phyloP scores from a whole-genome alignment of 37 sponge, comb jelly and placozoan species.

The Aplysina aerophoba region DNA sequence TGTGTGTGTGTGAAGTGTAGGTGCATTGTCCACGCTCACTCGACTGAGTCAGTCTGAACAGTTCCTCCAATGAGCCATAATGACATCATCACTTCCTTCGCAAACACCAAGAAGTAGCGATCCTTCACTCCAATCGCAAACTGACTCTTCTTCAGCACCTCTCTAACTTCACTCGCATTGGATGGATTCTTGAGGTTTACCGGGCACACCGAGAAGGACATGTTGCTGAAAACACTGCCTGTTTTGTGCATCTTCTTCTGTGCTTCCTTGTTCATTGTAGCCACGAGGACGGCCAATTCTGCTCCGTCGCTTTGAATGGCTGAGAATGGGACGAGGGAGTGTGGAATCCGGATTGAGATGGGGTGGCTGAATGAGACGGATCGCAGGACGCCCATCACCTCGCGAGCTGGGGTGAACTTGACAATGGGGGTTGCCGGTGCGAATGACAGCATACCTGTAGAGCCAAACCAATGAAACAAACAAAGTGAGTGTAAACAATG shows the following conservation, averaged over 20 bases:
- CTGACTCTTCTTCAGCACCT: background rate
- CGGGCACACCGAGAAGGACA: constrained; percentile 2
- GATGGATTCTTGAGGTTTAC: constrained; percentile 15
- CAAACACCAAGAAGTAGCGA: background rate
- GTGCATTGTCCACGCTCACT: background rate
- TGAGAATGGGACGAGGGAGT: background rate
- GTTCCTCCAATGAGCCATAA: constrained; percentile 6
- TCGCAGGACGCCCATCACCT: background rate
- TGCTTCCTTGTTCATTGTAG: background rate
- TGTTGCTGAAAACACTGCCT: background rate
- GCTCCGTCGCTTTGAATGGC: background rate
- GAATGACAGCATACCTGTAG: constrained; percentile 4
- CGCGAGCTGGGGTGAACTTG: constrained; percentile 14
- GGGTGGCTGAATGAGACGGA: constrained; percentile 13
- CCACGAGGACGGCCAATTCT: constrained; percentile 10
- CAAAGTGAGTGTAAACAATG: too few species aligned
- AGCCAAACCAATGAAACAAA: background rate
- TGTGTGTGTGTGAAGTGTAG: constrained; percentile 46
- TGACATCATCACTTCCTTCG: constrained; percentile 1
- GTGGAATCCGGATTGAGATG: constrained; percentile 6
- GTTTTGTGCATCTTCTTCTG: background rate
- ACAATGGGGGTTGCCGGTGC: background rate
- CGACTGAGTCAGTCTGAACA: background rate
- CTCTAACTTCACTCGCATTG: background rate
- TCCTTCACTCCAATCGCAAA: background rate